phyloP scores from a whole-genome alignment of 2,888 invertebrate species.

The Tricholauxania praeusta region DNA sequence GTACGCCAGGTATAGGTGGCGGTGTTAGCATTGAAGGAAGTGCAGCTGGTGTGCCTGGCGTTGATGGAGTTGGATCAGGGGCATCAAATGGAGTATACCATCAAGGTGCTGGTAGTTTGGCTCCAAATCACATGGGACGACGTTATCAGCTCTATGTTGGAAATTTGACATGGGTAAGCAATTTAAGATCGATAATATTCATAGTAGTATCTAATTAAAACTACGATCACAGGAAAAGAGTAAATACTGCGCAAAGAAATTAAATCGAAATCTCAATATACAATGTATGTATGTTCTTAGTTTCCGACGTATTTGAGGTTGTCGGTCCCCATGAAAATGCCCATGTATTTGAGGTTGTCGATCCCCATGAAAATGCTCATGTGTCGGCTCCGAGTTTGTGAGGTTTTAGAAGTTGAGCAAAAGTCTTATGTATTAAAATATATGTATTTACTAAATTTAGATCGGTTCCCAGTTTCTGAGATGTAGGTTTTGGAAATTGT shows the following conservation, averaged over 20 bases:
- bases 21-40: slow-evolving; percentile 73
- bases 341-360: no score
- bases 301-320: no score
- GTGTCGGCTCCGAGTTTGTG: no score
- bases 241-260: neutral
- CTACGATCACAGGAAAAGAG: neutral
- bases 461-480: no score
- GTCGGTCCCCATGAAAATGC: no score
- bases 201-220: neutral
- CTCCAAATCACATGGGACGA: slow-evolving; percentile 79
- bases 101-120: slow-evolving; percentile 76
- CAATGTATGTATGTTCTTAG: no score
- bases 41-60: slow-evolving; percentile 65
- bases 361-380: no score
- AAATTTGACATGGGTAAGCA: slow-evolving; percentile 96
- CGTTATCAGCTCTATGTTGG: slow-evolving; percentile 96
- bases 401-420: no score
- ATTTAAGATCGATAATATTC: neutral
- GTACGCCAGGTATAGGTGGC: slow-evolving; percentile 53
- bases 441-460: no score
- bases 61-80: slow-evolving; percentile 71
- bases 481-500: no score
- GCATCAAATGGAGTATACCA: slow-evolving; percentile 79
- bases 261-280: no score
- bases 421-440: no score